These are phyloP conservation scores for Leptobrachium ailaonicum DNA, from an alignment of 2,113 vertebrate species.

Conservation along the genomic window DNA sequence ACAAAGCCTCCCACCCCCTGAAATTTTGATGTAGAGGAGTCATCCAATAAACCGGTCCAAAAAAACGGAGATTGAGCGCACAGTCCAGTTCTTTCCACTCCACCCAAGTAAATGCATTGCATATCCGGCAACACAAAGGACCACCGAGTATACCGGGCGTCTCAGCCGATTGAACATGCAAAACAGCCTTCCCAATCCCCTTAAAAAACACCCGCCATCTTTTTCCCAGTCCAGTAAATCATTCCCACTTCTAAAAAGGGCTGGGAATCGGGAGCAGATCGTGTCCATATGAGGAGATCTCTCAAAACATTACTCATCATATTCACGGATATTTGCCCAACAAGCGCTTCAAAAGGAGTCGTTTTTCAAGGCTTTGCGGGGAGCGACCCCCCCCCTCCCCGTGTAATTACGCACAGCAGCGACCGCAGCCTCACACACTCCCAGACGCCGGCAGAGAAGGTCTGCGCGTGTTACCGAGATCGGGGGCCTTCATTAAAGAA, in stretches of 20 bases:
- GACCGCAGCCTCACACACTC: conserved; percentile 10
- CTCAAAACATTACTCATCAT: conserved; percentile 4
- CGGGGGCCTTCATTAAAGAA: conserved; percentile 9
- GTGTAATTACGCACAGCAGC: conserved; percentile 12
- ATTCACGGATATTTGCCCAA: conserved; percentile 33
- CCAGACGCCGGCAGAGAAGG: conserved; percentile 22
- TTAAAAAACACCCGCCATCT: too few species aligned
- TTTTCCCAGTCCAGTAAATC: neutral
- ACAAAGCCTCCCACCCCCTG: too few species aligned
- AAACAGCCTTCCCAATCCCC: neutral
- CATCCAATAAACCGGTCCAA: too few species aligned
- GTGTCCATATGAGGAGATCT: conserved; percentile 34
- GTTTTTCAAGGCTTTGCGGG: conserved; percentile 37
- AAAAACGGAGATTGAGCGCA: too few species aligned
- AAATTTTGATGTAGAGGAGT: too few species aligned
- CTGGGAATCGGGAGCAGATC: neutral
- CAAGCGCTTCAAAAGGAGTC: conserved; percentile 25
- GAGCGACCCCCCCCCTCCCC: conserved; percentile 32
- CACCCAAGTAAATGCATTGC: too few species aligned
- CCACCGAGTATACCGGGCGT: too few species aligned
- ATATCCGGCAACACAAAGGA: too few species aligned
- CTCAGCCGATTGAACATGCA: neutral
- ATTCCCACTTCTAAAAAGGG: neutral
- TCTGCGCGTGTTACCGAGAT: conserved; percentile 22
- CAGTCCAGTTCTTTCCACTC: too few species aligned